Base-by-base conservation (phyloP, 2,888 invertebrate species). In the Nomada flava region DNA sequence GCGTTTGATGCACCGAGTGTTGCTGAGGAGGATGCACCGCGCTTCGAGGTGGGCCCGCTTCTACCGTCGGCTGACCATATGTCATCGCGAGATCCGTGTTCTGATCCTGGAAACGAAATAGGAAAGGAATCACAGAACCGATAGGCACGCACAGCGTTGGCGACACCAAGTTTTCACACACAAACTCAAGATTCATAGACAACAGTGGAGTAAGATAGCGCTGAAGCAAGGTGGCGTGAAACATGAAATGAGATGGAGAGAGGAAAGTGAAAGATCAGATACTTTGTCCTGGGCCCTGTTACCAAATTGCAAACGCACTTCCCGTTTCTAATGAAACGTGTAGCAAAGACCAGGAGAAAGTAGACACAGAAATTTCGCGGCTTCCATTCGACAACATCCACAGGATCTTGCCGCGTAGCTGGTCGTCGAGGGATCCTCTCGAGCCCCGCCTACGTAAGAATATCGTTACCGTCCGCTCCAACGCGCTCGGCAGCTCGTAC, bases 21-120 rank as follows among this genome's bases (percentile, higher is more conserved):
- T 90, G 91, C 75, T 87, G 87, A 59, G 84, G 72, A 36, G 82
- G 84, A 80, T 94, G 85, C 85, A 91, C 63, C 44, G 42, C 55
- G 80, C 86, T 57, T 75, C 84, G 89, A 62, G 82, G 70, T 55
- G 86, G 84, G 50, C 78, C 76, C 79, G 86, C 88, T 82, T 89
- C 92, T 75, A 89, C 88, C 74, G 89, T 84, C 88, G 92, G 82
- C 88, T 93, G 91, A 92, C 94, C 94, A 92, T 95, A 91, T 91
- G 93, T 84, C 91, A 93, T 92, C 62, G 89, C 86, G 67, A 92
- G 88, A 52, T 93, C 92, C 74, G 92, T 89, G 76, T 91, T 91
- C 87, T 92, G 91, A 75, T 92, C 92, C 93, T 92, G 71, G n/a
- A 65, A 78, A 59, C 7, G 26, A 50, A 59, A 18, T 36, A 26